A percentile compares a stretch with the other conserved stretches of the same genome.
Evolutionary conservation across 1,140 invertebrate species (phyloP).

Genomic region (Drosophila insularis): DNA sequence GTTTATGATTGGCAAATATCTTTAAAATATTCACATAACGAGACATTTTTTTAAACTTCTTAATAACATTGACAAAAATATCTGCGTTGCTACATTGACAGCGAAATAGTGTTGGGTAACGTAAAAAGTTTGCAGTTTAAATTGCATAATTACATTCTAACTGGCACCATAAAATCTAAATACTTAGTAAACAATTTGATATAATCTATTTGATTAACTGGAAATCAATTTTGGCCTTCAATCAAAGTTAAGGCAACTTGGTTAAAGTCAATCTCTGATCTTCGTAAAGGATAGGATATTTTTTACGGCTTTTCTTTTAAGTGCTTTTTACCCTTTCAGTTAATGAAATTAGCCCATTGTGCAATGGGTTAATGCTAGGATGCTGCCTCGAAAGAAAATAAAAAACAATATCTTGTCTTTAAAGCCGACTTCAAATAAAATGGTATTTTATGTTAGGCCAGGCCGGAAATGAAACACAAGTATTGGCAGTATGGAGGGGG

Average conservation of each 20-base stretch:
- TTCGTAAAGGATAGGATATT: background rate
- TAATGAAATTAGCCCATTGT: constrained; percentile 38
- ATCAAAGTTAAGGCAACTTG: background rate
- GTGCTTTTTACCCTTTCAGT: constrained; percentile 8
- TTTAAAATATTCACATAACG: background rate
- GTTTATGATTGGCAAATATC: constrained; percentile 37
- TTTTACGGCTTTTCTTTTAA: constrained; percentile 2
- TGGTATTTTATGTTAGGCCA: constrained; percentile 67
- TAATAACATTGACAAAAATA: background rate
- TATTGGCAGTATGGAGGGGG: background rate
- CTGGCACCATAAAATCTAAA: too few relatives aligned
- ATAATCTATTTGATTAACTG: background rate
- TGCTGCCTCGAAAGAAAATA: constrained; percentile 36
- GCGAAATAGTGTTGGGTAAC: background rate
- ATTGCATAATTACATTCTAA: too few relatives aligned
- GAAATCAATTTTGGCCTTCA: background rate
- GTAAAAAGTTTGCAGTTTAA: too few relatives aligned
- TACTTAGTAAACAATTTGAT: too few relatives aligned
- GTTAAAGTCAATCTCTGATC: background rate
- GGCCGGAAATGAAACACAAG: constrained; percentile 62
- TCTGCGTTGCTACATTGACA: background rate
- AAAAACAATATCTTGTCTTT: constrained; percentile 67
- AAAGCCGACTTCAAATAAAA: constrained; percentile 64
- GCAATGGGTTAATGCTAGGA: constrained; percentile 47
- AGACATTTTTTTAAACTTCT: background rate